Conservation (phyloP, 2,113 vertebrate genomes). For the Hystrix brachyura region DNA sequence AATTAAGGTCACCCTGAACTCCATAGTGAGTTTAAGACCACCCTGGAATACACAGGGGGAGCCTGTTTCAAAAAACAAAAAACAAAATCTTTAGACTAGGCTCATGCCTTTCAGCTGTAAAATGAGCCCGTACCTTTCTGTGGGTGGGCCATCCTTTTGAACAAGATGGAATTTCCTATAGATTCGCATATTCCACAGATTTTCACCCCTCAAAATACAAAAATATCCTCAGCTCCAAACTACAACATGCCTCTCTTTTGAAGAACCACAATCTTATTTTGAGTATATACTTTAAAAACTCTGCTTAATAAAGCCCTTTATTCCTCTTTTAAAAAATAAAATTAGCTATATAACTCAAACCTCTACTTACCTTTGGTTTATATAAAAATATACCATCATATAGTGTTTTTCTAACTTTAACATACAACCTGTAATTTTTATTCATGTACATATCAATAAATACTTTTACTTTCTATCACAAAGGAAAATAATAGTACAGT, state of each 20-base stretch:
- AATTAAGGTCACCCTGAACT: not conserved
- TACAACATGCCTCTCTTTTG: not conserved
- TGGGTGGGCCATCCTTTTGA: not conserved
- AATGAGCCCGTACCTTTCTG: not conserved
- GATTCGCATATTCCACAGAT: not conserved
- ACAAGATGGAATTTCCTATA: not conserved
- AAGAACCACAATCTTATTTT: not conserved
- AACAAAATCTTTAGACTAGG: not conserved
- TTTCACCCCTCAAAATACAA: not conserved
- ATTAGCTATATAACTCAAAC: conserved; percentile 32
- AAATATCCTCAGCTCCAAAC: not conserved
- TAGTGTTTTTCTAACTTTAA: conserved; percentile 3
- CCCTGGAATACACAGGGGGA: not conserved
- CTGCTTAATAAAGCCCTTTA: not conserved
- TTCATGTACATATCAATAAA: conserved; percentile 1
- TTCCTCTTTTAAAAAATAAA: not conserved
- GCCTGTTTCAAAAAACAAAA: not conserved
- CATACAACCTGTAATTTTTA: not conserved
- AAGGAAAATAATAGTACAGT: not conserved
- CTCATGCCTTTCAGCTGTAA: not conserved
- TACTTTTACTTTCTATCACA: not conserved
- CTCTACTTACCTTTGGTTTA: not conserved
- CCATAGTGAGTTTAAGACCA: not conserved
- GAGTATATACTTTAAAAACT: not conserved
- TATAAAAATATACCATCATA: not conserved